Evolutionary conservation across 1,140 invertebrate genomes (phyloP), one percentile per base, ranked within the genome.

Genomic region (Neomicropteryx cornuta): DNA sequence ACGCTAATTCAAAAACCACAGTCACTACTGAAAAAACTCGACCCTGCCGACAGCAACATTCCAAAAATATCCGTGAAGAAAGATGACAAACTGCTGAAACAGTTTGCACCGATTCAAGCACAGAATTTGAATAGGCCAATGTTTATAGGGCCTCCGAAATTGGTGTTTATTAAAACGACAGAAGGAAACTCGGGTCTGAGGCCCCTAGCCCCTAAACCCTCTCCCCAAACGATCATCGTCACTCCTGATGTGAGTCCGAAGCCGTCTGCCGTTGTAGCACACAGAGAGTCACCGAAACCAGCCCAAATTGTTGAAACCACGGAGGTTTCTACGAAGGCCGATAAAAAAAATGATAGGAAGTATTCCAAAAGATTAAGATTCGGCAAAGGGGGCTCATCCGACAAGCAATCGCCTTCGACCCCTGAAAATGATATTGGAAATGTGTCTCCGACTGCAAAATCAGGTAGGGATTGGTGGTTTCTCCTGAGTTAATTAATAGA

Each of bases 111-210:
- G 32, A 50, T 58, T 19, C 60, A 60, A 39, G 45, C 43, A 4
- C 53, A 51, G 18, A 52, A 48, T 34, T 38, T 48, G 17, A 48
- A 46, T 52, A 61, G 66, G 35, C 64, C 64, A 42, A 65, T 66
- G 55, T 68, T 68, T 41, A 64, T 67, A 22, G 62, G 62, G 5
- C 66, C 66, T 8, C 66, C 66, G 21, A 68, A 68, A 38, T 41
- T 68, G 29, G 64, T 68, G 1, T 68, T 68, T 34, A 68, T 68
- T 16, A 68, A 68, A 46, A 66, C 62, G 2, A 48, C 58, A 3
- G 66, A 67, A 38, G 60, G 56, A 2, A 46, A 36, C 43, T 53
- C 58, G 4, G 49, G 55, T 3, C 48, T 68, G 3, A 43, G 62
- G 5, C 50, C 58, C 0, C 51, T 55, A 1, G 59, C 50, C 20